phyloP scores from a whole-genome alignment of 1,140 invertebrate genomes.

The Diorhabda elongata region DNA sequence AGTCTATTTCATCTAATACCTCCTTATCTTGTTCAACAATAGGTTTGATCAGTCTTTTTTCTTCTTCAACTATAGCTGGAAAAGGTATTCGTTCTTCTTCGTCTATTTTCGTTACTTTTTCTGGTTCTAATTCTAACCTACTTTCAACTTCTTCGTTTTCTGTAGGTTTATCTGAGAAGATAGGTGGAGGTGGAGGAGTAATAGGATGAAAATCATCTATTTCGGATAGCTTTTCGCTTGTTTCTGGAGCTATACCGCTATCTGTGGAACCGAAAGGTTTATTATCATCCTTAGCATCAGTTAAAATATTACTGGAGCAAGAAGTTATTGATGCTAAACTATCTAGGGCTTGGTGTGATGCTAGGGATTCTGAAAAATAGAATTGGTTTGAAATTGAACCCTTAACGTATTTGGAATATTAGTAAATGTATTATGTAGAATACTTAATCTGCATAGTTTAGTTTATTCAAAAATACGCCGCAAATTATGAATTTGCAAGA shows the following conservation, averaged over 20 bases:
- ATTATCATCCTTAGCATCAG: not conserved
- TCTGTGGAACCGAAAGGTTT: conserved; percentile 29
- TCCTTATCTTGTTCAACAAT: not conserved
- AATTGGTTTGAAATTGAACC: not conserved
- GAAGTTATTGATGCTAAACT: conserved; percentile 16
- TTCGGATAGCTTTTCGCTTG: conserved; percentile 4
- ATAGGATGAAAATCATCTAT: conserved; percentile 7
- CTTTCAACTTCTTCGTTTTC: not conserved
- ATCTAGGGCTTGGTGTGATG: conserved; percentile 17
- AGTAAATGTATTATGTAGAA: too few species aligned
- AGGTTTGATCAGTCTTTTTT: conserved; percentile 5
- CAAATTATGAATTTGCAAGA: too few species aligned
- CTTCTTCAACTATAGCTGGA: not conserved
- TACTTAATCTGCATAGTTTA: too few species aligned
- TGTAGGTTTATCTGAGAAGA: conserved; percentile 16
- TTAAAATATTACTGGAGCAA: conserved; percentile 6
- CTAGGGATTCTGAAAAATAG: conserved; percentile 31
- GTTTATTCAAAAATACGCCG: too few species aligned
- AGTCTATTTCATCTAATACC: conserved; percentile 45
- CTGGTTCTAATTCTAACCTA: not conserved
- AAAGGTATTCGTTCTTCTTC: conserved; percentile 5
- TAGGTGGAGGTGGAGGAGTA: conserved; percentile 24
- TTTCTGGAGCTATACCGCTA: conserved; percentile 29
- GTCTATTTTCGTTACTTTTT: conserved; percentile 7
- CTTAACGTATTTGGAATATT: not conserved